Conservation (phyloP, 2,888 invertebrate genomes). For the Drosophila tripunctata region DNA sequence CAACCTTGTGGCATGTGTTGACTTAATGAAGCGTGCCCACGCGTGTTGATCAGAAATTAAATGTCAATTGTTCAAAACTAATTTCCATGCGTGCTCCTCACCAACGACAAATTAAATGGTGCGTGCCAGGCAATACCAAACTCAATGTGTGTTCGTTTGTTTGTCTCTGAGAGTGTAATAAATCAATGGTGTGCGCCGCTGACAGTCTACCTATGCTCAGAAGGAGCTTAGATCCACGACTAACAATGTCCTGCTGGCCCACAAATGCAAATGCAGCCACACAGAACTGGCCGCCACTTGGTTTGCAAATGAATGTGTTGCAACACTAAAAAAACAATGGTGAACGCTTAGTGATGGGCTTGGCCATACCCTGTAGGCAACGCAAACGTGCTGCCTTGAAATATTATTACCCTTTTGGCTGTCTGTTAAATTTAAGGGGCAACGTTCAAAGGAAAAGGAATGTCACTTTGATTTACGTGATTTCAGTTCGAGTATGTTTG, state of each 20-base stretch:
- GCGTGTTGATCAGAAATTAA: slow-evolving; percentile 81
- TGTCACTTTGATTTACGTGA: slow-evolving; percentile 78
- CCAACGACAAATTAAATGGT: slow-evolving; percentile 55
- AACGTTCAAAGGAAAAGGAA: slow-evolving; percentile 37
- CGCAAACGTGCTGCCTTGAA: no score
- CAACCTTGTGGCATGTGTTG: slow-evolving; percentile 75
- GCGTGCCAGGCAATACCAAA: slow-evolving; percentile 58
- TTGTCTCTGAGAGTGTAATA: slow-evolving; percentile 40
- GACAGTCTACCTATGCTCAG: slow-evolving; percentile 62
- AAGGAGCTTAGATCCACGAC: slow-evolving; percentile 18
- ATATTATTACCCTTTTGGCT: not conserved
- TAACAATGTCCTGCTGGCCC: slow-evolving; percentile 17
- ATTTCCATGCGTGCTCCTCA: slow-evolving; percentile 52
- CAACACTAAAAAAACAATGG: not conserved
- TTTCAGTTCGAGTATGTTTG: slow-evolving; percentile 26
- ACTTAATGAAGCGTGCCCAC: slow-evolving; percentile 78
- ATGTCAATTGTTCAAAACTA: slow-evolving; percentile 80
- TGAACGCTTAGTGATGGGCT: no score
- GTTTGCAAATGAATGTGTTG: slow-evolving; percentile 28
- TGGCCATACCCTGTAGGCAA: not conserved
- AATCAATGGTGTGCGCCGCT: slow-evolving; percentile 66
- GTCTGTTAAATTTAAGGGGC: not conserved
- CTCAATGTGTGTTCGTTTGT: not conserved
- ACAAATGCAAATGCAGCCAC: slow-evolving; percentile 40
- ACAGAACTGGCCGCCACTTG: slow-evolving; percentile 33